phyloP scores from a whole-genome alignment of 2,113 vertebrate species.

The Salvelinus namaycush region DNA sequence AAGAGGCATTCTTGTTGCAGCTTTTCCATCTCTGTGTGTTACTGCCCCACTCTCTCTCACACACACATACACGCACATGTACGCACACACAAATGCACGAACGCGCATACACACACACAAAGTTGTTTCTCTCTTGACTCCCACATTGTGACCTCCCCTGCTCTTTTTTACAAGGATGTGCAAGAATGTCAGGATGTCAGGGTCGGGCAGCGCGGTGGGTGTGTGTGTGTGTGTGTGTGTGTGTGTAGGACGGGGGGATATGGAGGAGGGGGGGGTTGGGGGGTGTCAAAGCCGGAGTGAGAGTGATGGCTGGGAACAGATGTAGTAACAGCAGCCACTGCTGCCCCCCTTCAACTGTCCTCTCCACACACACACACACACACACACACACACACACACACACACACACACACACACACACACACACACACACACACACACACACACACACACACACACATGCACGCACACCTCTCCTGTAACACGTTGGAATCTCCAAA shows the following conservation, averaged over 20 bases:
- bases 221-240: conserved; percentile 23
- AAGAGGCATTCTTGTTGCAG: conserved; percentile 37
- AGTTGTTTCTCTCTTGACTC: conserved; percentile 13
- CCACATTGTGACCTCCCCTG: conserved; percentile 32
- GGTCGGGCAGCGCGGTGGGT: neutral
- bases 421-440: conserved; percentile 17
- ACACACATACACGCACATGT: conserved; percentile 14
- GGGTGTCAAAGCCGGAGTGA: conserved; percentile 35
- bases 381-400: conserved; percentile 14
- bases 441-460: conserved; percentile 12
- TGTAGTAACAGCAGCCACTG: conserved; percentile 64
- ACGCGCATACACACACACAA: conserved; percentile 7
- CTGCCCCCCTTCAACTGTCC: neutral
- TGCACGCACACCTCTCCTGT: too few relatives aligned
- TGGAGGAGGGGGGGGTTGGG: neutral
- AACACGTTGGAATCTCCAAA: conserved; percentile 27
- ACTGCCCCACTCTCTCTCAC: conserved; percentile 11
- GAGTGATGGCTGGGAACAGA: conserved; percentile 68
- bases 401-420: conserved; percentile 16
- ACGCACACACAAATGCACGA: conserved; percentile 14
- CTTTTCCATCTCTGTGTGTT: conserved; percentile 43
- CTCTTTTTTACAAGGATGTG: conserved; percentile 59
- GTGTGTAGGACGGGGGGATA: conserved; percentile 12
- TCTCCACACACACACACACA: conserved; percentile 16
- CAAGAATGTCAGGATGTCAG: conserved; percentile 47